These are phyloP conservation scores for Ptilonorhynchus violaceus DNA, from an alignment of 2,113 vertebrate species.

Conservation along the genomic window DNA sequence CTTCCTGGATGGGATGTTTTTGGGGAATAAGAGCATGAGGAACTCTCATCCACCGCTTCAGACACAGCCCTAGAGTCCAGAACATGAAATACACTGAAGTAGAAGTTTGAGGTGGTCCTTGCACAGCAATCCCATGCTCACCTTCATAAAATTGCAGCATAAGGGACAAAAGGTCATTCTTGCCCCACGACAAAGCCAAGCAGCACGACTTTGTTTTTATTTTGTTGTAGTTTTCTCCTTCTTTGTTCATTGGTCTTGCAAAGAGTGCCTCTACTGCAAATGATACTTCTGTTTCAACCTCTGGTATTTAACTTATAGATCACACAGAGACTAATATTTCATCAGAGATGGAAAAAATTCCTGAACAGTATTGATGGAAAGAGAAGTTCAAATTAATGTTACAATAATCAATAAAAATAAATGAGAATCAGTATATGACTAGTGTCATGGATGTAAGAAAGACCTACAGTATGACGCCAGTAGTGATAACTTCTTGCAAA, in stretches of 20 bases:
- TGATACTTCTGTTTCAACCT: not conserved
- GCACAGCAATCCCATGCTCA: fast-evolving
- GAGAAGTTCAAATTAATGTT: not conserved
- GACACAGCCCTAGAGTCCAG: not conserved
- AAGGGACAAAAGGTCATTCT: not conserved
- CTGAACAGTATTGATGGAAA: not conserved
- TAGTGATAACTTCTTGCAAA: slow-evolving; percentile 1
- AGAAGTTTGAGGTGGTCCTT: not conserved
- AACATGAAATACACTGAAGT: not conserved
- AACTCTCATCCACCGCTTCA: not conserved
- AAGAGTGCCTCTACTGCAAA: not conserved
- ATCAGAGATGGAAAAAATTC: not conserved
- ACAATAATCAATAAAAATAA: not conserved
- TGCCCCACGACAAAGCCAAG: not conserved
- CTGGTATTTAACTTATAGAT: not conserved
- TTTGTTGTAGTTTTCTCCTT: not conserved
- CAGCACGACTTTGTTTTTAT: fast-evolving
- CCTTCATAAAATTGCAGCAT: not conserved
- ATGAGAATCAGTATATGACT: not conserved
- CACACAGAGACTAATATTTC: not conserved
- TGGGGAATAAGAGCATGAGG: not conserved
- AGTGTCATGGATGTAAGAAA: not conserved
- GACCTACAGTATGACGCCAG: not conserved
- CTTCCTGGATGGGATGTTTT: not conserved
- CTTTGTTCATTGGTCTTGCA: not conserved